Percentiles rank a stretch among this genome's conserved stretches.
Conservation (phyloP, 2,113 vertebrate species). For the Merops nubicus region DNA sequence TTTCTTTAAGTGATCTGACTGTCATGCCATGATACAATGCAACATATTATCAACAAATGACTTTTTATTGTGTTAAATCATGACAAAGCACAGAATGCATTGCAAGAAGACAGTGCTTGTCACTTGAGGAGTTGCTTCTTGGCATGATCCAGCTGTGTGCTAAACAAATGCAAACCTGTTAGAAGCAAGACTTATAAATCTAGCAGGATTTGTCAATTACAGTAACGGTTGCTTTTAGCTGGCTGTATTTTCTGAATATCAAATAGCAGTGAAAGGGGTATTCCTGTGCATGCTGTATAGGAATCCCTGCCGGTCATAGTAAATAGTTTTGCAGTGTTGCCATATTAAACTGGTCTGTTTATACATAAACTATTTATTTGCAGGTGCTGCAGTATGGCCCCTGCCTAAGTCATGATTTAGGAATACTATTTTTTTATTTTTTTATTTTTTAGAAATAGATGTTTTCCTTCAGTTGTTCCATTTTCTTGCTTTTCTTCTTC, state of each 20-base stretch:
- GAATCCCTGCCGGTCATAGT: background rate
- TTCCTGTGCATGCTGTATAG: background rate
- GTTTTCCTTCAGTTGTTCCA: background rate
- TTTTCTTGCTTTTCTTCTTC: background rate
- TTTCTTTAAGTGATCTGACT: slow-evolving; percentile 8
- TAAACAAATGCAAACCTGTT: slow-evolving; percentile 2
- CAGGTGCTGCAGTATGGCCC: background rate
- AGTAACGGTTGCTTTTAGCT: background rate
- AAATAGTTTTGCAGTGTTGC: background rate
- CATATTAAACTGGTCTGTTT: background rate
- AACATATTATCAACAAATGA: background rate
- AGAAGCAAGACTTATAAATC: background rate
- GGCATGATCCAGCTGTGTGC: background rate
- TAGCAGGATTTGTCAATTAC: slow-evolving; percentile 5
- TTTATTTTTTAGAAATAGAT: background rate
- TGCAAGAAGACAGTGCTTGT: background rate
- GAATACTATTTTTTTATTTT: background rate
- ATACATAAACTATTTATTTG: background rate
- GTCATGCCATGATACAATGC: background rate
- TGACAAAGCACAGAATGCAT: background rate
- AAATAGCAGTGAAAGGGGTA: background rate
- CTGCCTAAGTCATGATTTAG: background rate
- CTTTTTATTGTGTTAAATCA: background rate
- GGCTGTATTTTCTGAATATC: background rate
- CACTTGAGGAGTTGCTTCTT: slow-evolving; percentile 7